Evolutionary conservation across 2,113 vertebrate genomes (phyloP), one percentile per base, ranked within the genome.

Genomic region (Amphilophus citrinellus): DNA sequence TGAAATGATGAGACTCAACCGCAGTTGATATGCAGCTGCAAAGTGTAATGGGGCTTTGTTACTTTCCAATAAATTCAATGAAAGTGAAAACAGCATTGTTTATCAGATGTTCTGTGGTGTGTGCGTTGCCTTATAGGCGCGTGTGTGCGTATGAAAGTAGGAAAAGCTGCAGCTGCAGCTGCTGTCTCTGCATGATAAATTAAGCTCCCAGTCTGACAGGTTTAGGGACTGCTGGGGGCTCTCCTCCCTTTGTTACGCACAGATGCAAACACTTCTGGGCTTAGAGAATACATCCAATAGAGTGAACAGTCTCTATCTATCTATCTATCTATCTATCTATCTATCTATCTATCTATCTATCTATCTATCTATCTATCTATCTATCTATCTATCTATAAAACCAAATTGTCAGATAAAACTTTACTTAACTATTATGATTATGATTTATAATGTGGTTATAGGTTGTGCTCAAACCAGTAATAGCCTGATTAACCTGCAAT

Each of bases 131-230:
- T 13, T 73, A 27, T 13, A 32, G 5, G 3, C 22, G 61, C 61
- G 30, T 35, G 61, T 37, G 39, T 47, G 57, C 6, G 32, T 32
- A 68, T 71, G 71, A 90, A 86, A 84, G 60, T 73, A 82, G 86
- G 76, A 81, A 88, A 85, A 84, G 88, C 75, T 92, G 88, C 94
- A 94, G 91, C 92, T 94, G 94, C 90, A 94, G 92, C 92, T 94
- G 94, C 88, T 93, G 83, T 90, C 93, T 92, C 94, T 92, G 92
- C 93, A 88, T 91, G 91, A 90, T 89, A 91, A 89, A 91, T 84
- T 93, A 94, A 94, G 90, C 90, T 83, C 79, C 82, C 88, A 84
- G 88, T 89, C 24, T 83, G 92, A 89, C 82, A 84, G 88, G 76
- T 92, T 89, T 87, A 84, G 80, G 87, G 44, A 39, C 76, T 87